Percentiles rank a stretch among this genome's conserved stretches.
These are phyloP conservation scores for Erithacus rubecula DNA, from an alignment of 2,797 vertebrate genomes.

Conservation along the genomic window DNA sequence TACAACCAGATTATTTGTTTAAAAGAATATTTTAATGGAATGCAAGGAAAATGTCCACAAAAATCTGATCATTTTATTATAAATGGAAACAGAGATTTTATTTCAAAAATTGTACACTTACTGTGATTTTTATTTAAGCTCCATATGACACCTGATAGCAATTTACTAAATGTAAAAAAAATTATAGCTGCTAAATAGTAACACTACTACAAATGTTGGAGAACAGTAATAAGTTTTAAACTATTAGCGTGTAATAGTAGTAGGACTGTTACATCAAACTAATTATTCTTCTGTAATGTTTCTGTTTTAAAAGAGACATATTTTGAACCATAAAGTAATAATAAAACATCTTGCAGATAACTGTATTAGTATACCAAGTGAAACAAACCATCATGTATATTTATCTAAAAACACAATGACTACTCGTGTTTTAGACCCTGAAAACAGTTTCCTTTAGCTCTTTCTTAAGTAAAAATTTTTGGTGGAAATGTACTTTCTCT, in stretches of 20 bases:
- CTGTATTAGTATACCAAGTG: not conserved
- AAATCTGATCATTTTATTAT: not conserved
- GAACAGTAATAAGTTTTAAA: not conserved
- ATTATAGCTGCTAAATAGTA: not conserved
- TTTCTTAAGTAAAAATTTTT: not conserved
- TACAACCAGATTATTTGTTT: not conserved
- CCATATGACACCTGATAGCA: rapidly evolving
- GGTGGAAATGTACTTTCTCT: not conserved
- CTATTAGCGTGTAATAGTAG: not conserved
- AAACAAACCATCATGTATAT: not conserved
- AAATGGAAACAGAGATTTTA: not conserved
- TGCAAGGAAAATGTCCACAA: not conserved
- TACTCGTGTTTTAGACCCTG: not conserved
- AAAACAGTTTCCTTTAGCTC: not conserved
- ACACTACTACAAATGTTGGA: not conserved
- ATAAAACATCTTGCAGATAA: not conserved
- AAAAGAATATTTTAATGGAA: not conserved
- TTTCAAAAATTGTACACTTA: not conserved
- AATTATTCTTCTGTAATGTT: not conserved
- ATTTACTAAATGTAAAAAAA: not conserved
- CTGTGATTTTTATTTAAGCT: not conserved
- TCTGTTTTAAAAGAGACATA: not conserved
- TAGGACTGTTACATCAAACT: not conserved
- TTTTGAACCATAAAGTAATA: not conserved
- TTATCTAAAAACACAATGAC: not conserved